Conservation (phyloP, 1,140 invertebrate genomes). For the Oncopeltus fasciatus region DNA sequence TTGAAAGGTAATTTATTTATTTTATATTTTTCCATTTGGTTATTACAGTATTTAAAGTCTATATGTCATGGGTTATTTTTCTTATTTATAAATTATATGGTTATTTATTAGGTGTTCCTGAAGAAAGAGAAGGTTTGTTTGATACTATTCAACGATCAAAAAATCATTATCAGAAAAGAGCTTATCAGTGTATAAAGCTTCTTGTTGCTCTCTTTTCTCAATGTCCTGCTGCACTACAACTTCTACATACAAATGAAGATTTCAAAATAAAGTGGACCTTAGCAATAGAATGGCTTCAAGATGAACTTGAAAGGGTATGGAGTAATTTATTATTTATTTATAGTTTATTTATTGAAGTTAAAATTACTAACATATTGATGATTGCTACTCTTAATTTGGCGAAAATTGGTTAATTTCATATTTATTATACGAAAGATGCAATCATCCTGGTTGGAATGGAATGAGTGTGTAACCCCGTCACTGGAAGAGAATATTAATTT, state of each 20-base stretch:
- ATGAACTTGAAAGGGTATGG: conserved; percentile 78
- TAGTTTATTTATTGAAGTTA: not conserved
- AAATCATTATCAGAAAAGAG: conserved; percentile 88
- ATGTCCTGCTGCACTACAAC: conserved; percentile 54
- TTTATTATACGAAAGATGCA: no score
- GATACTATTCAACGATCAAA: conserved; percentile 85
- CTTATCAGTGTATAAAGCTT: conserved; percentile 94
- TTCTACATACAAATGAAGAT: conserved; percentile 60
- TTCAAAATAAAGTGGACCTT: conserved; percentile 72
- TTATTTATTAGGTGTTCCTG: conserved; percentile 51
- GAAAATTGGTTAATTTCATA: not conserved
- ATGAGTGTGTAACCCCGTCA: no score
- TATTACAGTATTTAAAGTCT: no score
- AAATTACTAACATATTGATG: conserved; percentile 1
- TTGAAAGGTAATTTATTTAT: conserved; percentile 49
- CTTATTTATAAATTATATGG: no score
- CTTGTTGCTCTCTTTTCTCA: conserved; percentile 80
- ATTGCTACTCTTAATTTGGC: not conserved
- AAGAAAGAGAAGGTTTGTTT: conserved; percentile 82
- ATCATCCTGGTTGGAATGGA: no score
- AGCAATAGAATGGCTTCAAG: conserved; percentile 86
- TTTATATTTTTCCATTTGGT: no score
- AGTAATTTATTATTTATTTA: no score
- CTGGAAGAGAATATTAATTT: no score
- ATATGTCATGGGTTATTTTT: no score